Evolutionary conservation across 2,888 invertebrate genomes (phyloP), one percentile per base, ranked within the genome.

Genomic region (Protodeltote pygarga): DNA sequence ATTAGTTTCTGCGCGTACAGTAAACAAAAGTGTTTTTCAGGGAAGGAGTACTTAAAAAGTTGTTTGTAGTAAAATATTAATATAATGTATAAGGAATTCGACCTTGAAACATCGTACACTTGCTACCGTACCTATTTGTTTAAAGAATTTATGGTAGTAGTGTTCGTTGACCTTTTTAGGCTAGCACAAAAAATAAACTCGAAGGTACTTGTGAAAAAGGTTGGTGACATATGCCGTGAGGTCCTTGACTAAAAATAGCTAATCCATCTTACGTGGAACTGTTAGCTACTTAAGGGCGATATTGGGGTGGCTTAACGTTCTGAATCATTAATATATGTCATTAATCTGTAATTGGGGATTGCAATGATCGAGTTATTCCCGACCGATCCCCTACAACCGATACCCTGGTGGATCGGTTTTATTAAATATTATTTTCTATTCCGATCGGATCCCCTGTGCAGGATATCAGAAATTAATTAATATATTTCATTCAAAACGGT

Each of bases 41-140:
- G 34, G 21, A 55, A 48, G 46, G 46, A 46, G 24, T 47, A 24
- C 3, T 20, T 21, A n/a, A 45, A 45, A 62, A 46, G 35, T 52
- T 33, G 33, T 28, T 49, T 32, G 47, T 41, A 35, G 41, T 39
- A 44, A 48, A 46, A 32, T 8, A n/a, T n/a, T n/a, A n/a, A n/a
- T n/a, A n/a, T n/a, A n/a, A n/a, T n/a, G n/a, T 40, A 40, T 24
- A 27, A 21, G 24, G 16, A 17, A 28, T 40, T 53, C 16, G 54
- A 47, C 65, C 63, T 34, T 45, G 44, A 62, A n/a, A n/a, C n/a
- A n/a, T 59, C 62, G 21, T 44, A 45, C 47, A 62, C 46, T 51
- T 46, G 9, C 25, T 29, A 28, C 34, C 21, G 9, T 25, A 14
- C 19, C 28, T 44, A 44, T 53, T 62, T 58, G 65, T 44, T 62